Evolutionary conservation across 1,140 invertebrate species (phyloP).

Genomic region (Brachionus koreanus): DNA sequence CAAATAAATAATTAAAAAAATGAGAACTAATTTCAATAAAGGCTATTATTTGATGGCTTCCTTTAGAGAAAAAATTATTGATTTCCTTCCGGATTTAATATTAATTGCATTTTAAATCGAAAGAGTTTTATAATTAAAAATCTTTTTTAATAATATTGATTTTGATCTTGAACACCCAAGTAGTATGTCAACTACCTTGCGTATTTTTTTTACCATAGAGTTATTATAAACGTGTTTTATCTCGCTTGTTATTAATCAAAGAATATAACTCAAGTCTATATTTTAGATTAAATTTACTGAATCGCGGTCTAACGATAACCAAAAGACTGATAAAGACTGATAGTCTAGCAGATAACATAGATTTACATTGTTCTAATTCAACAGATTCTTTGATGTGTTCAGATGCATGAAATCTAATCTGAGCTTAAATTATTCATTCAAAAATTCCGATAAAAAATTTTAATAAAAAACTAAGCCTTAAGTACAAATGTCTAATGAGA

Average conservation of each 20-base stretch:
- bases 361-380: not conserved
- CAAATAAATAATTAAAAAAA: not conserved
- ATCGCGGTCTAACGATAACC: not conserved
- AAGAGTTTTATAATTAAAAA: not conserved
- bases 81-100: slow-evolving; percentile 2
- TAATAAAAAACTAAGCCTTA: not conserved
- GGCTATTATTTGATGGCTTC: not conserved
- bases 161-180: not conserved
- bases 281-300: not conserved
- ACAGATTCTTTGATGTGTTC: not conserved
- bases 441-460: not conserved
- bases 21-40: not conserved
- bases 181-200: slow-evolving; percentile 3
- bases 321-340: not conserved
- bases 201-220: not conserved
- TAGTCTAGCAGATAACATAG: slow-evolving; percentile 5
- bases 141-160: not conserved
- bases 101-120: not conserved
- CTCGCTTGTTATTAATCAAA: not conserved
- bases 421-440: not conserved
- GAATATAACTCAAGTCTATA: not conserved
- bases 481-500: not conserved
- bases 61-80: slow-evolving; percentile 15
- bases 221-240: not conserved
- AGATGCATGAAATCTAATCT: slow-evolving; percentile 24